Percentiles rank a stretch among this genome's conserved stretches.
Conservation (phyloP, 2,888 invertebrate species). For the Psococerastis gibbosa region DNA sequence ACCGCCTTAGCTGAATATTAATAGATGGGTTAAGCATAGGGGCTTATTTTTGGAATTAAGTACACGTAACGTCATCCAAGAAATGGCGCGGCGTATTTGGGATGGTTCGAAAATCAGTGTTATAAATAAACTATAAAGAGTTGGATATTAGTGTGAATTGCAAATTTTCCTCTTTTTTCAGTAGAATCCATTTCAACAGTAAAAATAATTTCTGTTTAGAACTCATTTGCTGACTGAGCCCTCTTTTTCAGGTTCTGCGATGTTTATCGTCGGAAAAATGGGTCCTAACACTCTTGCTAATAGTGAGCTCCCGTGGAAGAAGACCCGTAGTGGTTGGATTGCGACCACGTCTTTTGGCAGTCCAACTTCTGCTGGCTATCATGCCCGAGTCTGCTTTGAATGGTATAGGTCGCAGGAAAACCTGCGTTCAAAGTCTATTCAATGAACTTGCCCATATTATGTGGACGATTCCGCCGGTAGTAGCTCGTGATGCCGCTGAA, state of each 20-base stretch:
- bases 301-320: conserved; percentile 21
- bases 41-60: no score
- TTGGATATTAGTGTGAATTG: no score
- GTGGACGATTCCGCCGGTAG: conserved; percentile 30
- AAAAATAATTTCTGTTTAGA: no score
- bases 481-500: conserved; percentile 21
- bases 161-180: no score
- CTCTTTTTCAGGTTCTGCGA: conserved; percentile 14
- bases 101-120: no score
- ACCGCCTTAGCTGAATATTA: no score
- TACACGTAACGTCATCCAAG: no score
- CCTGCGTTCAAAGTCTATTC: conserved; percentile 33
- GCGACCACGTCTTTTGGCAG: conserved; percentile 31
- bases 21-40: no score
- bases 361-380: conserved; percentile 32
- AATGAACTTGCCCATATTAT: conserved; percentile 31
- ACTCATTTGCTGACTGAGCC: no score
- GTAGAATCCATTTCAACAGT: no score
- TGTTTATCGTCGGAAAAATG: conserved; percentile 31
- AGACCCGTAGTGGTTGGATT: conserved; percentile 28
- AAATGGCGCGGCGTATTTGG: no score
- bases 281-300: conserved; percentile 30
- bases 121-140: no score
- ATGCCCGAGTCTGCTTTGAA: conserved; percentile 22
- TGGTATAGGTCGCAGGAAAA: conserved; percentile 22